Evolutionary conservation across 1,140 invertebrate genomes (phyloP).

Genomic region (Dryas iulia): DNA sequence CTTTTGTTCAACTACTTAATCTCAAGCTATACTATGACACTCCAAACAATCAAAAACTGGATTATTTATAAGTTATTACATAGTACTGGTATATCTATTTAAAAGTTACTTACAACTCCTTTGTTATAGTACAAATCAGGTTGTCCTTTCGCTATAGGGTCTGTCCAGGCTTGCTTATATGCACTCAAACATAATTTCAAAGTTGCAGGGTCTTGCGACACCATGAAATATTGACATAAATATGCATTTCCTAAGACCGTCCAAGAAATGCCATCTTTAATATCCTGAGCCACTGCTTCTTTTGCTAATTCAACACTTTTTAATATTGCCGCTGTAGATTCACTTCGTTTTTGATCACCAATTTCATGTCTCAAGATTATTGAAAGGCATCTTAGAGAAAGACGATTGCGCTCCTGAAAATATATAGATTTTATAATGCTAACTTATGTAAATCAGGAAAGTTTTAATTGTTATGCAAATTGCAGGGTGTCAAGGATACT

Average conservation of each 20-base stretch:
- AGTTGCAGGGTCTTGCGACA: conserved; percentile 86
- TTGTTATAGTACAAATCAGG: conserved; percentile 93
- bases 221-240: conserved; percentile 89
- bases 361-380: conserved; percentile 89
- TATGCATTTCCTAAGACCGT: conserved; percentile 92
- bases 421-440: too few relatives aligned
- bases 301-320: conserved; percentile 90
- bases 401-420: conserved; percentile 89
- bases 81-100: too few relatives aligned
- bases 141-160: conserved; percentile 86
- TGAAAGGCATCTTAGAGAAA: conserved; percentile 90
- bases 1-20: too few relatives aligned
- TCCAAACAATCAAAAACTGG: too few relatives aligned
- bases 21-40: too few relatives aligned
- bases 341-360: conserved; percentile 65
- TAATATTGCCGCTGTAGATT: conserved; percentile 84
- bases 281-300: conserved; percentile 90
- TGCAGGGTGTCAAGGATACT: too few relatives aligned
- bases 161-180: conserved; percentile 90
- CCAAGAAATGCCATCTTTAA: conserved; percentile 93
- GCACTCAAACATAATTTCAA: conserved; percentile 89
- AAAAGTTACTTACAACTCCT: conserved; percentile 85
- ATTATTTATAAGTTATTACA: too few relatives aligned
- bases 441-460: too few relatives aligned
- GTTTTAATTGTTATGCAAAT: too few relatives aligned